Percentiles rank a stretch among this genome's conserved stretches.
Conservation (phyloP, 2,797 vertebrate species). For the Eospalax fontanierii region DNA sequence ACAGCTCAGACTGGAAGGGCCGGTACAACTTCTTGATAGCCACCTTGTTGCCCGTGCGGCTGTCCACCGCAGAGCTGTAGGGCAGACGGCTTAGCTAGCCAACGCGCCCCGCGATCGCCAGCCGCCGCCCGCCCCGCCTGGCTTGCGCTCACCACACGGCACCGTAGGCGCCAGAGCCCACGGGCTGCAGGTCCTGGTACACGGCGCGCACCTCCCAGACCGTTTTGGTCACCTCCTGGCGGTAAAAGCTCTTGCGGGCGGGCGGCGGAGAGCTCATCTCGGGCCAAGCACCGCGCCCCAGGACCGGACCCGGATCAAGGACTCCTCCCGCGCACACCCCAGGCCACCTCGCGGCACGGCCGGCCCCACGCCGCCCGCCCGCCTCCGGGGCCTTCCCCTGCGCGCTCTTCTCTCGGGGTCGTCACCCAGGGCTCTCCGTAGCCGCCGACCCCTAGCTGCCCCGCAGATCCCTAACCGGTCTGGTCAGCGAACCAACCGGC, state of each 20-base stretch:
- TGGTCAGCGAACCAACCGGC: conserved; percentile 63
- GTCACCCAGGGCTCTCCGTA: not conserved
- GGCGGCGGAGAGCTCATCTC: conserved; percentile 92
- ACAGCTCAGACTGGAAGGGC: conserved; percentile 97
- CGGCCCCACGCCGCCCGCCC: not conserved
- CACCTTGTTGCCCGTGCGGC: conserved; percentile 93
- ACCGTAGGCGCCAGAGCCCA: conserved; percentile 97
- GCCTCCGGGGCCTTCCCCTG: not conserved
- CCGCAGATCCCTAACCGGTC: conserved; percentile 70
- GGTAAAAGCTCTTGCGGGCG: conserved; percentile 93
- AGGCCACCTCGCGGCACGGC: not conserved
- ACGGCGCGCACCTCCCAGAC: conserved; percentile 95
- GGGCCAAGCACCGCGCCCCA: not conserved
- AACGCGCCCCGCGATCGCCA: not conserved
- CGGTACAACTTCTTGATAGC: conserved; percentile 98
- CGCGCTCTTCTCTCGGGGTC: not conserved
- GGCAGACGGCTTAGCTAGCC: conserved; percentile 42
- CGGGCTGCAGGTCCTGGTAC: conserved; percentile 95
- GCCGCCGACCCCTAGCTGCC: not conserved
- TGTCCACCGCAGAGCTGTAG: conserved; percentile 95
- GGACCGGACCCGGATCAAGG: not conserved
- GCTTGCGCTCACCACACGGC: conserved; percentile 95
- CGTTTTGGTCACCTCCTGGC: conserved; percentile 95
- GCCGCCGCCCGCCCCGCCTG: not conserved
- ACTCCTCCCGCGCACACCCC: not conserved